Evolutionary conservation across 1,140 invertebrate genomes (phyloP), one percentile per base, ranked within the genome.

Genomic region (Cotesia typhae): DNA sequence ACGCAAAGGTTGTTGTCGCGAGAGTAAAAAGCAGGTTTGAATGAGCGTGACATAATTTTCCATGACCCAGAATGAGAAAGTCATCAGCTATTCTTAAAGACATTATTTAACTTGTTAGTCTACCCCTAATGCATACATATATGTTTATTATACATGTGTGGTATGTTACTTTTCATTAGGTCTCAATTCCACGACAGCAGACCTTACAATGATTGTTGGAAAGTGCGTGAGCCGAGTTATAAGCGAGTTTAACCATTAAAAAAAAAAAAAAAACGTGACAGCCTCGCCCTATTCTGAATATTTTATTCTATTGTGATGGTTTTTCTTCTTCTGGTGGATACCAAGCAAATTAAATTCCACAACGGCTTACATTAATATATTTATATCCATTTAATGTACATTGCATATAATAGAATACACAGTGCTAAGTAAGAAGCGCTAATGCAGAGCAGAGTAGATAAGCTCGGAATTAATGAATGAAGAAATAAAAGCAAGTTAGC

Each of bases 21-120:
- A 17, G 38, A 65, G 17, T 65, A 65, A 36, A 38, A 17, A 53
- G 52, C 35, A 37, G 28, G 55, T 57, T 41, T 47, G 2, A 53
- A 57, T 55, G 47, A 65, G 51, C 70, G 52, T 71, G 69, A 71
- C 60, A 71, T 71, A 71, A 64, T 71, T 71, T 71, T 71, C 28
- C 69, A 37, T 72, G 63, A 67, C 70, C 63, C 64, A 67, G 52
- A 47, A 47, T 47, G 10, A 47, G 28, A 67, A 66, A 72, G 53
- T 70, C 5, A 14, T 20, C 35, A 14, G 61, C 12, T 4, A 57
- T 53, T 41, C 14, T 12, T 60, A 51, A 61, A 53, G 36, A 38
- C 38, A 37, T 4, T 55, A 59, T 28, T 20, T 41, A 28, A 17
- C 12, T 12, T n/a, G 12, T 4, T 9, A 65, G 37, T 6, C 63